Evolutionary conservation across 1,140 invertebrate genomes (phyloP).

Genomic region (Pseudachorutes palmiensis): DNA sequence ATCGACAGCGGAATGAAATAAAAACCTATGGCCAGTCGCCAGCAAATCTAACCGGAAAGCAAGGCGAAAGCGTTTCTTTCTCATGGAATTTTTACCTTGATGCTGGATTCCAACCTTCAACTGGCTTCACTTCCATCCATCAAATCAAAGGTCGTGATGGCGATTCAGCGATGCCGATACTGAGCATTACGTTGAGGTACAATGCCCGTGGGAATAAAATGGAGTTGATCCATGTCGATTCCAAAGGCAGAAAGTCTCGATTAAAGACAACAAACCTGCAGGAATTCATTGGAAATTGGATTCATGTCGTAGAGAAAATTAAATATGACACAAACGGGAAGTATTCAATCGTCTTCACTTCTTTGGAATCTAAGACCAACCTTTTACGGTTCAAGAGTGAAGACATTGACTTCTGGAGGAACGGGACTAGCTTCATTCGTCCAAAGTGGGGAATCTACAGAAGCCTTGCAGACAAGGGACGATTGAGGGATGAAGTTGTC

Average conservation of each 20-base stretch:
- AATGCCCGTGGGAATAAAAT: neutral
- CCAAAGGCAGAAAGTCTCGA: neutral
- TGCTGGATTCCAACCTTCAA: constrained; percentile 25
- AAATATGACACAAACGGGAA: constrained; percentile 20
- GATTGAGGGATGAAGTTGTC: constrained; percentile 25
- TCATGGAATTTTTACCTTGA: constrained; percentile 32
- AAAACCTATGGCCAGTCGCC: constrained; percentile 13
- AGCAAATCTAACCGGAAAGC: neutral
- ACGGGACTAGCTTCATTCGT: constrained; percentile 4
- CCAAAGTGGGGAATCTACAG: constrained; percentile 16
- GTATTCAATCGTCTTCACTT: constrained; percentile 9
- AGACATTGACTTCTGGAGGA: constrained; percentile 26
- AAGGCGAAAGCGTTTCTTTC: constrained; percentile 16
- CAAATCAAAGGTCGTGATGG: constrained; percentile 31
- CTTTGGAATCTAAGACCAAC: neutral
- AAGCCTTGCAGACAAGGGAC: neutral
- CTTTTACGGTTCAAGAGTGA: neutral
- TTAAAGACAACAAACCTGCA: neutral
- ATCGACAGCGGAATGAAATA: constrained; percentile 30
- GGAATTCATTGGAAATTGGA: constrained; percentile 18
- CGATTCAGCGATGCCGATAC: constrained; percentile 15
- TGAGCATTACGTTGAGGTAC: constrained; percentile 18
- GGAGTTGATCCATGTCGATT: constrained; percentile 19
- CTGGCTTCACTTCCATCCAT: constrained; percentile 20
- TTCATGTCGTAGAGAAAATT: constrained; percentile 13